Evolutionary conservation across 1,140 invertebrate genomes (phyloP).

Genomic region (Antheraea pernyi): DNA sequence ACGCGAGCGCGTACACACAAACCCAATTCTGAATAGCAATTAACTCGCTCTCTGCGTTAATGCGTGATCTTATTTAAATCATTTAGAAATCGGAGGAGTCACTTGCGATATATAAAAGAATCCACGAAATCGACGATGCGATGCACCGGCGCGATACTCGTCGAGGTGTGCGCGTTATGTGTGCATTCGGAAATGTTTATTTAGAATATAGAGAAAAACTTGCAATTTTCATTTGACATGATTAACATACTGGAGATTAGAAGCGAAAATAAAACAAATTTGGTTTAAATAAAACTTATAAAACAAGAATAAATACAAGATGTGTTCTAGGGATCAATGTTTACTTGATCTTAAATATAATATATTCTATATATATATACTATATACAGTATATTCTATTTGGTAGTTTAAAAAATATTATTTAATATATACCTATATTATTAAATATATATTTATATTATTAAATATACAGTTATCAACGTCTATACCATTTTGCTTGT

Average conservation of each 20-base stretch:
- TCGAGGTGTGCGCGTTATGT: neutral
- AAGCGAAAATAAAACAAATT: neutral
- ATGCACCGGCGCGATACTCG: constrained; percentile 21
- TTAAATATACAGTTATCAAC: too few species aligned
- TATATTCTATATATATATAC: too few species aligned
- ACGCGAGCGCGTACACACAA: constrained; percentile 50
- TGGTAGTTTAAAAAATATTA: too few species aligned
- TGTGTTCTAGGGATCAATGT: too few species aligned
- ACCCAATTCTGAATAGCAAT: constrained; percentile 58
- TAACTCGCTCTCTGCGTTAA: constrained; percentile 49
- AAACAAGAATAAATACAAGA: too few species aligned
- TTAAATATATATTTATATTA: too few species aligned
- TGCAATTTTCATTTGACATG: neutral
- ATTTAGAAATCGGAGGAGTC: constrained; percentile 74
- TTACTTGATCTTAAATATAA: too few species aligned
- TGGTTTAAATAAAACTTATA: too few species aligned
- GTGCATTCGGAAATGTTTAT: neutral
- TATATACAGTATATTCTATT: too few species aligned
- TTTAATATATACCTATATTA: too few species aligned
- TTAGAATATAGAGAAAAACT: neutral
- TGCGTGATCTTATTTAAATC: constrained; percentile 73
- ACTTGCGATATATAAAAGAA: constrained; percentile 55
- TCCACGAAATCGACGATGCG: constrained; percentile 65
- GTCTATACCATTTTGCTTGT: too few species aligned
- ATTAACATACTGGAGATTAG: neutral